These are phyloP conservation scores for Pangasianodon gigas DNA, from an alignment of 2,113 vertebrate genomes.

Conservation along the genomic window DNA sequence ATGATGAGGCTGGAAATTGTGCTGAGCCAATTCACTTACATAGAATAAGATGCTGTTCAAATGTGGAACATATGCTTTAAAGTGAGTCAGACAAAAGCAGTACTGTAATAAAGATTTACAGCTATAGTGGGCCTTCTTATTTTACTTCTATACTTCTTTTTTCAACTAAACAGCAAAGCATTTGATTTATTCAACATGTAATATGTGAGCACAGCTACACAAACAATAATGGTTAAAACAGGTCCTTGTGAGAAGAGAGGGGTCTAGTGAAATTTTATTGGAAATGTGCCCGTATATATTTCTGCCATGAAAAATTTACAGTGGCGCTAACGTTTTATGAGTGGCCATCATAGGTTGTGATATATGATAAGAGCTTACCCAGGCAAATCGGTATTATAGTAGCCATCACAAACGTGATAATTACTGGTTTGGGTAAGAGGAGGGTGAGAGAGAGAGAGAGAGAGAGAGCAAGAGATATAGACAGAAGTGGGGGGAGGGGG, in stretches of 20 bases:
- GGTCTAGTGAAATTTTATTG: conserved; percentile 23
- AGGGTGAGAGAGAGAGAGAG: conserved; percentile 76
- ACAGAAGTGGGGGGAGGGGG: conserved; percentile 69
- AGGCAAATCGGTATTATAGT: conserved; percentile 99
- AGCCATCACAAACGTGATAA: conserved; percentile 99
- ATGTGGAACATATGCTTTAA: conserved; percentile 27
- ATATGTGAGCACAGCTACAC: conserved; percentile 5
- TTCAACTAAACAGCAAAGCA: conserved; percentile 1
- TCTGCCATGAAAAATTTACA: conserved; percentile 37
- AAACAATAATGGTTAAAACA: conserved; percentile 24
- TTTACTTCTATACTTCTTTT: not conserved
- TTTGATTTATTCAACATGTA: conserved; percentile 16
- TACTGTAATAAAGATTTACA: conserved; percentile 42
- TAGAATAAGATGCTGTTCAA: not conserved
- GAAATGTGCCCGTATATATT: conserved; percentile 34
- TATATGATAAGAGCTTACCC: conserved; percentile 94
- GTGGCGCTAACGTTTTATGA: conserved; percentile 47
- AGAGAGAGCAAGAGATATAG: conserved; percentile 74
- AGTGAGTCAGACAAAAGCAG: conserved; percentile 13
- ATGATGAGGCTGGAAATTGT: conserved; percentile 27
- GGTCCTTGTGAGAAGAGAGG: not conserved
- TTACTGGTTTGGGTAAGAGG: conserved; percentile 94
- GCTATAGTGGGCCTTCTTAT: not conserved
- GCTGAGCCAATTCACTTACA: conserved; percentile 24
- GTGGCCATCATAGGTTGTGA: conserved; percentile 68